phyloP scores from a whole-genome alignment of 2,888 invertebrate species.

The Drosophila parthenogenetica region DNA sequence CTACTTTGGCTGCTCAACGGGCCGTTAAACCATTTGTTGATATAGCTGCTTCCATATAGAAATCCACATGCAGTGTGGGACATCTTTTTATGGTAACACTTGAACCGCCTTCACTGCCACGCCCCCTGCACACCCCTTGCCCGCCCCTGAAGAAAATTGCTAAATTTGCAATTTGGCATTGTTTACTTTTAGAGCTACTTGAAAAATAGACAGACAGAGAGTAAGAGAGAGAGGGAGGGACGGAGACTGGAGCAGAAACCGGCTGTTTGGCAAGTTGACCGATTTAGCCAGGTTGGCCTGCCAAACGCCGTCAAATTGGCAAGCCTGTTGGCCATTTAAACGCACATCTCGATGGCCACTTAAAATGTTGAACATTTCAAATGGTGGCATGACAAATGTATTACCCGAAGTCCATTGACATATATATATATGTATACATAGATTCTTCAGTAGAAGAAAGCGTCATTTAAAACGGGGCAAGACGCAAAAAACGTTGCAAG shows the following conservation, averaged over 20 bases:
- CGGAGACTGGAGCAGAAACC: conserved; percentile 30
- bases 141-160: conserved; percentile 51
- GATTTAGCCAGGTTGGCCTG: conserved; percentile 33
- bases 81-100: conserved; percentile 43
- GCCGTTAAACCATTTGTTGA: conserved; percentile 75
- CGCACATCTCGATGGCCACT: conserved; percentile 56
- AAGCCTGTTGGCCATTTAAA: conserved; percentile 53
- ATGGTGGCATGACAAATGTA: conserved; percentile 64
- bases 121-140: conserved; percentile 1
- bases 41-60: conserved; percentile 46
- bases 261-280: conserved; percentile 29
- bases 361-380: conserved; percentile 55
- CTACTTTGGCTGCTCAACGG: conserved; percentile 66
- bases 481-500: conserved; percentile 21
- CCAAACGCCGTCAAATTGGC: conserved; percentile 63
- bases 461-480: conserved; percentile 71
- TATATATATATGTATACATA: conserved; percentile 39
- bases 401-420: conserved; percentile 61
- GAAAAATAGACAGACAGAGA: conserved; percentile 6
- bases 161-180: conserved; percentile 73
- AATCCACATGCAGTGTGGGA: conserved; percentile 5
- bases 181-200: conserved; percentile 59
- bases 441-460: conserved; percentile 58
- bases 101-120: not conserved
- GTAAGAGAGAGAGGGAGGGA: not conserved